Conservation (phyloP, 2,113 vertebrate species). For the Larimichthys polyactis region DNA sequence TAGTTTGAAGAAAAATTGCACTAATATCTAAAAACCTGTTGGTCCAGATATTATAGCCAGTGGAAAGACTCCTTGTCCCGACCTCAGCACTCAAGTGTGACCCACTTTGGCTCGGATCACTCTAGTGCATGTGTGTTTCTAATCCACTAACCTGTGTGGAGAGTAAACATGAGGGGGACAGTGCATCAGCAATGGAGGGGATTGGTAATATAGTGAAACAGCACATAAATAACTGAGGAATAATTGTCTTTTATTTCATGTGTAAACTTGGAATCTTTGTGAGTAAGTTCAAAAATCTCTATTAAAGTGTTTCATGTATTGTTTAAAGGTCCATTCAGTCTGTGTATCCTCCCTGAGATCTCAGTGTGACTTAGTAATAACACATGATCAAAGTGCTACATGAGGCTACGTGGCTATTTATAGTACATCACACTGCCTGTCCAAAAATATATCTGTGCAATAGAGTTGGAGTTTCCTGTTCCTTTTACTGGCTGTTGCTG, state of each 20-base stretch:
- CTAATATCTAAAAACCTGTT: constrained; percentile 40
- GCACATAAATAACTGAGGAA: not conserved
- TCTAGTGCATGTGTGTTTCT: constrained; percentile 30
- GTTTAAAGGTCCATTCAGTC: not conserved
- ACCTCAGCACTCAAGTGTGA: constrained; percentile 59
- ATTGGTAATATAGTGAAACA: constrained; percentile 19
- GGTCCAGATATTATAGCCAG: constrained; percentile 21
- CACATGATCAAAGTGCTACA: constrained; percentile 57
- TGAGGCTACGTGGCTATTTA: constrained; percentile 59
- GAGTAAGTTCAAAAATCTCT: not conserved
- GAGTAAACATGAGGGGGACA: constrained; percentile 35
- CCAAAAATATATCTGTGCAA: constrained; percentile 66
- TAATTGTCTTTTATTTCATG: not conserved
- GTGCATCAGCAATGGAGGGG: not conserved
- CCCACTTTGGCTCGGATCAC: constrained; percentile 65
- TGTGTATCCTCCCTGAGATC: constrained; percentile 15
- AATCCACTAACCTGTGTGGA: constrained; percentile 42
- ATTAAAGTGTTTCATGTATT: not conserved
- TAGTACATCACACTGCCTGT: constrained; percentile 60
- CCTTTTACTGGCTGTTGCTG: constrained; percentile 30
- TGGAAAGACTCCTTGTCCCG: constrained; percentile 18
- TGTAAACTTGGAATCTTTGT: not conserved
- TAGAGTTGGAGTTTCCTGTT: constrained; percentile 73
- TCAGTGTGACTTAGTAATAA: constrained; percentile 30
- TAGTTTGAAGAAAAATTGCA: constrained; percentile 22